Conservation (phyloP, 2,888 invertebrate genomes). For the Hyppa rectilinea region DNA sequence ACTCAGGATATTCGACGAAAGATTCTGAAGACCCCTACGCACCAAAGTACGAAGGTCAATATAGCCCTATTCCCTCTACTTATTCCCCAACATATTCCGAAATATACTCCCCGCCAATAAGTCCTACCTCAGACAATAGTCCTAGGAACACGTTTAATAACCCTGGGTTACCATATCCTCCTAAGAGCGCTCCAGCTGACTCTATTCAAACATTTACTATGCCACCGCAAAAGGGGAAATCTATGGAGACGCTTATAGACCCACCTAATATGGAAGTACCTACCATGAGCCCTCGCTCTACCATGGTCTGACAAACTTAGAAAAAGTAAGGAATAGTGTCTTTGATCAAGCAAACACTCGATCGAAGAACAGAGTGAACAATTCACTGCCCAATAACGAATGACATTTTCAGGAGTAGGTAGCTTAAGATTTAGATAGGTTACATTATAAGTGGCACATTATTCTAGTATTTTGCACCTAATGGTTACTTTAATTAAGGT, state of each 20-base stretch:
- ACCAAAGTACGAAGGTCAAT: conserved; percentile 82
- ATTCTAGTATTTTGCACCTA: conserved; percentile 71
- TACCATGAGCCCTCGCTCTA: conserved; percentile 85
- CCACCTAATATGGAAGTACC: conserved; percentile 82
- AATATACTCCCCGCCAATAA: conserved; percentile 87
- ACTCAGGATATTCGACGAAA: conserved; percentile 87
- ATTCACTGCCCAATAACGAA: conserved; percentile 74
- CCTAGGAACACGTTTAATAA: conserved; percentile 84
- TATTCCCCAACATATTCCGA: conserved; percentile 89
- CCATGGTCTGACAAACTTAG: conserved; percentile 82
- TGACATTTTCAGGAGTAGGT: conserved; percentile 71
- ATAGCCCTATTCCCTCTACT: conserved; percentile 86
- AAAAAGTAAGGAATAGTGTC: conserved; percentile 33
- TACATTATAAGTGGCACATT: conserved; percentile 61
- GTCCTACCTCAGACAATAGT: conserved; percentile 86
- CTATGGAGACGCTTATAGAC: conserved; percentile 86
- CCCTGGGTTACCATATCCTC: conserved; percentile 83
- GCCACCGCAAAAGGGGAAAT: conserved; percentile 84
- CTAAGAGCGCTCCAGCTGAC: conserved; percentile 85
- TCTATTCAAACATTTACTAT: conserved; percentile 86
- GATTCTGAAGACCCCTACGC: conserved; percentile 86
- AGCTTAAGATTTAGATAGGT: conserved; percentile 50
- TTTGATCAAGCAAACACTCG: background rate
- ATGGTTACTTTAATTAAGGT: conserved; percentile 54
- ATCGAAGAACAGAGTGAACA: conserved; percentile 30